Conservation (phyloP, 2,113 vertebrate species). For the Aptenodytes patagonicus region DNA sequence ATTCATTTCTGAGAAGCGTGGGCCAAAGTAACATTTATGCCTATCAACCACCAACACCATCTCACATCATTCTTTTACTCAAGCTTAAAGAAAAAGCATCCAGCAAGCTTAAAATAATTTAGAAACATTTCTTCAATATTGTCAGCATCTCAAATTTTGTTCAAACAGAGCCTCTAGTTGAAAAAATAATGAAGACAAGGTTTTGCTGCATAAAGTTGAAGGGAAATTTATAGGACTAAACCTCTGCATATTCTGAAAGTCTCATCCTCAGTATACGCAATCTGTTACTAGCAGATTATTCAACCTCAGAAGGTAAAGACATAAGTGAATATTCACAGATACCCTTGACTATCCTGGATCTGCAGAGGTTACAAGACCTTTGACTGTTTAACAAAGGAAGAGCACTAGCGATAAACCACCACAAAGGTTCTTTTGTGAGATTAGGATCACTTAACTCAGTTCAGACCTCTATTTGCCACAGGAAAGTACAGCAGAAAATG, state of each 20-base stretch:
- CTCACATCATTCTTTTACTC: background rate
- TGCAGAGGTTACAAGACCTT: background rate
- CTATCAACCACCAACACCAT: background rate
- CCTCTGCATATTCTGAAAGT: background rate
- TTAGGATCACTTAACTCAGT: slow-evolving; percentile 48
- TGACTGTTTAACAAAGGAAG: background rate
- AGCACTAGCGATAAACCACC: background rate
- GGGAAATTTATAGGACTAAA: background rate
- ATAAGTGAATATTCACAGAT: background rate
- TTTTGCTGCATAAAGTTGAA: background rate
- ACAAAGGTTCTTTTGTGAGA: slow-evolving; percentile 41
- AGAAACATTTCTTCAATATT: background rate
- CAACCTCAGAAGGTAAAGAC: background rate
- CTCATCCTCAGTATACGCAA: background rate
- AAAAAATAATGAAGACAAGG: background rate
- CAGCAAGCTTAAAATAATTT: background rate
- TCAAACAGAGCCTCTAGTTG: background rate
- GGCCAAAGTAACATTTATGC: background rate
- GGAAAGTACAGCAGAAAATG: slow-evolving; percentile 29
- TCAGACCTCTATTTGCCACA: background rate
- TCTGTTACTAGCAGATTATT: background rate
- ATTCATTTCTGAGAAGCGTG: background rate
- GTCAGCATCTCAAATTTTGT: background rate
- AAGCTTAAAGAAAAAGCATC: background rate
- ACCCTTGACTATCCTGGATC: background rate